Percentiles rank a stretch among this genome's conserved stretches.
Conservation (phyloP, 2,888 invertebrate species). For the Melanophora roralis region DNA sequence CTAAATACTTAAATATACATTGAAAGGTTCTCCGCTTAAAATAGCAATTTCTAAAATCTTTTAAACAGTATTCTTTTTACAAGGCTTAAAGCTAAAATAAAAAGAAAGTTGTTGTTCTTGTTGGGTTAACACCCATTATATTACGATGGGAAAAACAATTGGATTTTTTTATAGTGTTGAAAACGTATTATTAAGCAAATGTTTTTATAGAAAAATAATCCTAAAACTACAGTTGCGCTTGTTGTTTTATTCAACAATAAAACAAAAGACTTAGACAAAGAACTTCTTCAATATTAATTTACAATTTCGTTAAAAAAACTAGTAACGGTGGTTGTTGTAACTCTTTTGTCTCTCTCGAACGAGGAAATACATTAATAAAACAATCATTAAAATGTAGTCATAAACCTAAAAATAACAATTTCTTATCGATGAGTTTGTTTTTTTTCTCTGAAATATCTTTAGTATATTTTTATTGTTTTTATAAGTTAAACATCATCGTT, state of each 20-base stretch:
- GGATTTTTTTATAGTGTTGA: slow-evolving; percentile 28
- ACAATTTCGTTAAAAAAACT: background rate
- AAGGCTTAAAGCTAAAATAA: slow-evolving; percentile 9
- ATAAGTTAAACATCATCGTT: background rate
- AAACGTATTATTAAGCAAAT: slow-evolving; percentile 17
- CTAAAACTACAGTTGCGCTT: background rate
- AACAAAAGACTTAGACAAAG: slow-evolving; percentile 49
- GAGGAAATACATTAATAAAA: background rate
- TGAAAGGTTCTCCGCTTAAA: background rate
- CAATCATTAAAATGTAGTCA: background rate
- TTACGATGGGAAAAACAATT: slow-evolving; percentile 3
- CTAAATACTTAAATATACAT: background rate
- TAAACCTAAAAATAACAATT: background rate
- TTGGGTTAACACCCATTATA: slow-evolving; percentile 53
- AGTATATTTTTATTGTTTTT: background rate
- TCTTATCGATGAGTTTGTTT: too few relatives aligned
- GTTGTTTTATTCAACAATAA: background rate
- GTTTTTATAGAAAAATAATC: too few relatives aligned
- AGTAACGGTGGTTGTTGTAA: background rate
- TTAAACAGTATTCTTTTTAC: background rate
- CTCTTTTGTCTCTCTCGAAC: background rate
- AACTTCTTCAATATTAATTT: background rate
- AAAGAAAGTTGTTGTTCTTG: slow-evolving; percentile 16
- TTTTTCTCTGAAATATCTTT: background rate
- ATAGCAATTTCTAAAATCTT: background rate